These are phyloP conservation scores for Sylvia atricapilla DNA, from an alignment of 2,113 vertebrate genomes.

Conservation along the genomic window DNA sequence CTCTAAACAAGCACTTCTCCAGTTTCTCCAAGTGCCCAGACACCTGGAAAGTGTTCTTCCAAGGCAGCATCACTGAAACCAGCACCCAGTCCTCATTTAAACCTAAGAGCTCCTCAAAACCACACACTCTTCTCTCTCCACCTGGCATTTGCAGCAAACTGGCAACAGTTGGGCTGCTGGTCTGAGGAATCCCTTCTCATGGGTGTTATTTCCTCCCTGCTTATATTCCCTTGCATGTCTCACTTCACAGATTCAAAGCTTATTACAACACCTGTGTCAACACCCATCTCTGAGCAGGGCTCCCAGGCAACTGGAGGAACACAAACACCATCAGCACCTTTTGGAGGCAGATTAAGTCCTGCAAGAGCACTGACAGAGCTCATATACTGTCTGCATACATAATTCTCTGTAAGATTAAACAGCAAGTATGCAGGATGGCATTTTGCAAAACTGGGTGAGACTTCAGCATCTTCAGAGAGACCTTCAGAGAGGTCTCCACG, in stretches of 20 bases:
- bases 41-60: not conserved
- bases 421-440: fast-evolving
- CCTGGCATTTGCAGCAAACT: not conserved
- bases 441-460: not conserved
- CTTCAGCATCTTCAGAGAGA: not conserved
- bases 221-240: not conserved
- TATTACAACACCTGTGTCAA: not conserved
- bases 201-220: not conserved
- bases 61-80: not conserved
- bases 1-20: not conserved
- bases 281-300: not conserved
- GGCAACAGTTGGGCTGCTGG: not conserved
- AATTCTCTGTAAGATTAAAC: not conserved
- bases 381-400: not conserved
- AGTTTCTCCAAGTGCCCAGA: not conserved
- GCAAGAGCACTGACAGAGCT: not conserved
- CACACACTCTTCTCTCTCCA: not conserved
- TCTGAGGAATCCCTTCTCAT: not conserved
- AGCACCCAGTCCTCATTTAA: not conserved
- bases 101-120: not conserved
- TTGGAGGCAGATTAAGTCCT: not conserved
- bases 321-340: not conserved
- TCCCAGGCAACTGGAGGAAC: not conserved
- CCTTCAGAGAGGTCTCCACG: not conserved
- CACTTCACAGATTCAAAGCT: not conserved